Evolutionary conservation across 1,140 invertebrate genomes (phyloP).

Genomic region (Zaprionus camerounensis): DNA sequence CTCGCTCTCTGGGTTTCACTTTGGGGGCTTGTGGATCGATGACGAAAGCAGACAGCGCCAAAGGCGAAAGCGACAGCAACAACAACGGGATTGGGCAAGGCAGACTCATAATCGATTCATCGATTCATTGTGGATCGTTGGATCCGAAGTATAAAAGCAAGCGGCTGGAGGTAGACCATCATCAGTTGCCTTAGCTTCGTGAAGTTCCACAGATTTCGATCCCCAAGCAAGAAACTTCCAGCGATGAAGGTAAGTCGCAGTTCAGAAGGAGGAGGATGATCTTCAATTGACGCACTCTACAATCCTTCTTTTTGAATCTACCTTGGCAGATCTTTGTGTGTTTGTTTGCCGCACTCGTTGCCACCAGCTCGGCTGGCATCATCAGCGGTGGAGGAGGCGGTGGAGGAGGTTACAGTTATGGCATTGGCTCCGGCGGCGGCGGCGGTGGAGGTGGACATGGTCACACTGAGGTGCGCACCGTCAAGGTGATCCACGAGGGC

Average conservation of each 20-base stretch:
- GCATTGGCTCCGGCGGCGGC: constrained; percentile 37
- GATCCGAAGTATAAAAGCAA: constrained; percentile 56
- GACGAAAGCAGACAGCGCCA: constrained; percentile 49
- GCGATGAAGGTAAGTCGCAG: constrained; percentile 66
- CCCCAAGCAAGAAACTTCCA: constrained; percentile 78
- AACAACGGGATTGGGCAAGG: constrained; percentile 48
- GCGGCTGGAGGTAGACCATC: constrained; percentile 19
- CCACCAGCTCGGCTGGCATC: constrained; percentile 74
- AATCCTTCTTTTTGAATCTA: not conserved
- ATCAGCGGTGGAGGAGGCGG: constrained; percentile 69
- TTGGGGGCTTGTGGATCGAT: constrained; percentile 47
- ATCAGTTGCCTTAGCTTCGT: constrained; percentile 72
- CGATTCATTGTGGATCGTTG: not conserved
- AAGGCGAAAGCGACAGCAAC: constrained; percentile 41
- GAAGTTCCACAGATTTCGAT: constrained; percentile 74
- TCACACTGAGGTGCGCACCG: constrained; percentile 54
- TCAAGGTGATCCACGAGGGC: constrained; percentile 67
- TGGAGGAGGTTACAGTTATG: constrained; percentile 69
- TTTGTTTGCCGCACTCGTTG: constrained; percentile 69
- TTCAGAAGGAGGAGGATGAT: not conserved
- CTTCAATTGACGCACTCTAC: not conserved
- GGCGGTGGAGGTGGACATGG: constrained; percentile 35
- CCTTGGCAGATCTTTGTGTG: constrained; percentile 71
- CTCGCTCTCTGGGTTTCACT: not conserved
- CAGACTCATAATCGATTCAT: constrained; percentile 36